Conservation (phyloP, 2,888 invertebrate species). For the Idaea biselata region DNA sequence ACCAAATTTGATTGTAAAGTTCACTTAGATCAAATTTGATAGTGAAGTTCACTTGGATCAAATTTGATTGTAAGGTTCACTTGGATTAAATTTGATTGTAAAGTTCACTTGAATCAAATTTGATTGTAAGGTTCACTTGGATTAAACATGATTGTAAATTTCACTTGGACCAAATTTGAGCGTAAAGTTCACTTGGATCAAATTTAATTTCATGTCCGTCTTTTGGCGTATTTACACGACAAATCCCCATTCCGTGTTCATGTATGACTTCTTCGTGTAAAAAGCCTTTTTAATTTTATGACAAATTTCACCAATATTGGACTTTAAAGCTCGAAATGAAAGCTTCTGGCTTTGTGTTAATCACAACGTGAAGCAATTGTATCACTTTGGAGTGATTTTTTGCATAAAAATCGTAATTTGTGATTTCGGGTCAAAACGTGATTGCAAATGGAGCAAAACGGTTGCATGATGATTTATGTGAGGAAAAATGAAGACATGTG, state of each 20-base stretch:
- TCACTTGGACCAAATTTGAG: background rate
- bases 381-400: background rate
- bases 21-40: background rate
- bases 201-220: background rate
- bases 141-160: background rate
- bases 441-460: background rate
- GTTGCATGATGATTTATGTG: background rate
- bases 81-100: background rate
- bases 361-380: slow-evolving; percentile 16
- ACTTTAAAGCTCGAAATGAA: slow-evolving; percentile 63
- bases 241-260: slow-evolving; percentile 26
- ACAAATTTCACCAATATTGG: slow-evolving; percentile 66
- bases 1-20: background rate
- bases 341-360: slow-evolving; percentile 64
- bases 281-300: slow-evolving; percentile 27
- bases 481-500: background rate
- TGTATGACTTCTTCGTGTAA: background rate
- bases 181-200: background rate
- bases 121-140: background rate
- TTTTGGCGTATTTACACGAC: slow-evolving; percentile 20
- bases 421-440: background rate
- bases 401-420: slow-evolving; percentile 3
- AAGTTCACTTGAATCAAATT: background rate
- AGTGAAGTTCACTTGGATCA: background rate
- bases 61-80: background rate